A percentile compares a stretch with the other conserved stretches of the same genome.
Evolutionary conservation across 1,140 invertebrate genomes (phyloP).

Genomic region (Zaprionus inermis): DNA sequence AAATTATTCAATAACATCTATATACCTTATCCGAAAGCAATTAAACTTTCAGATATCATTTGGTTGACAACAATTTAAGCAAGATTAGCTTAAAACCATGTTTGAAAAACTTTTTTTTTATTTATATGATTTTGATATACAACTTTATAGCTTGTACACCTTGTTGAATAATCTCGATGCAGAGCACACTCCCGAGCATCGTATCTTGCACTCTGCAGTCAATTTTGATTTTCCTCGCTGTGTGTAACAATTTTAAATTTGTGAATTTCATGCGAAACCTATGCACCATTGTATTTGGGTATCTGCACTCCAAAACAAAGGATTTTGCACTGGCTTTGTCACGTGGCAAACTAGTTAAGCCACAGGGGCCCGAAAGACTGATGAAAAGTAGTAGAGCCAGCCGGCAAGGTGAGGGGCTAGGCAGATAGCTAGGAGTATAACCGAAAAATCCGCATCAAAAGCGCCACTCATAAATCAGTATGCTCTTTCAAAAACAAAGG

Average conservation of each 20-base stretch:
- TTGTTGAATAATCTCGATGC: too few relatives aligned
- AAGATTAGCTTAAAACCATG: too few relatives aligned
- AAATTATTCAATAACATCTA: too few relatives aligned
- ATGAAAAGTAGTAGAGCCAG: not conserved
- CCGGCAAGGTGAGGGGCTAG: too few relatives aligned
- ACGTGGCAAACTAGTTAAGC: constrained; percentile 53
- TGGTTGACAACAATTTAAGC: too few relatives aligned
- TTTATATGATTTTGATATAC: too few relatives aligned
- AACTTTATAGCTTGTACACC: too few relatives aligned
- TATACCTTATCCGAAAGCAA: too few relatives aligned
- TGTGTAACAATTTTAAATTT: not conserved
- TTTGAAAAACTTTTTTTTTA: too few relatives aligned
- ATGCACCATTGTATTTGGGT: not conserved
- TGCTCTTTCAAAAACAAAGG: constrained; percentile 50
- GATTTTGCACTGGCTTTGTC: constrained; percentile 13
- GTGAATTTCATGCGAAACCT: not conserved
- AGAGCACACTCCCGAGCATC: too few relatives aligned
- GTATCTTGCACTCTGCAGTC: too few relatives aligned
- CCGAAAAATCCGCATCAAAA: constrained; percentile 52
- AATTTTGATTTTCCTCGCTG: not conserved
- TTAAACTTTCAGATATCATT: too few relatives aligned
- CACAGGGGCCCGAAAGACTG: constrained; percentile 8
- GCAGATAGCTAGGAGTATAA: constrained; percentile 15
- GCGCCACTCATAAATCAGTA: constrained; percentile 51
- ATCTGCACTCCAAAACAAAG: constrained; percentile 28